Percentiles rank a stretch among this genome's conserved stretches.
These are phyloP conservation scores for Tetrao urogallus DNA, from an alignment of 2,113 vertebrate species.

Conservation along the genomic window DNA sequence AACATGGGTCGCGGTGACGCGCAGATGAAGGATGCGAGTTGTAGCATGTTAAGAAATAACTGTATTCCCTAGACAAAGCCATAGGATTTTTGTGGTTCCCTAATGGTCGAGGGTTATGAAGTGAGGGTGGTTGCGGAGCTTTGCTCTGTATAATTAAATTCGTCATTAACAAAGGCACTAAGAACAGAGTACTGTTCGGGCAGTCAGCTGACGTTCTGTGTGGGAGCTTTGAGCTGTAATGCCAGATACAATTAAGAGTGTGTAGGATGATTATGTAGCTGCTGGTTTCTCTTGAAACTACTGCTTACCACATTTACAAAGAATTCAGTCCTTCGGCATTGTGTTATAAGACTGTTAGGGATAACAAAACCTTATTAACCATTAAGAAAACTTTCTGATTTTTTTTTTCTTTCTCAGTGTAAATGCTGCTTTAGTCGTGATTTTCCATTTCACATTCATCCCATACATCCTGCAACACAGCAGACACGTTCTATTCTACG, in stretches of 20 bases:
- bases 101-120: background rate
- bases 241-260: conserved; percentile 73
- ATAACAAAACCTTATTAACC: conserved; percentile 63
- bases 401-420: background rate
- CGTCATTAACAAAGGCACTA: conserved; percentile 57
- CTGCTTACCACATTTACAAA: conserved; percentile 50
- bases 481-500: background rate
- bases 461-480: background rate
- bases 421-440: background rate
- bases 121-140: background rate
- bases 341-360: conserved; percentile 22
- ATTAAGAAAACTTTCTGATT: conserved; percentile 9
- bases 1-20: background rate
- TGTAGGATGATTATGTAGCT: conserved; percentile 77
- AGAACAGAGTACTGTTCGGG: conserved; percentile 52
- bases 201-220: conserved; percentile 62
- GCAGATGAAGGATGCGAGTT: background rate
- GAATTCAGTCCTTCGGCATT: conserved; percentile 68
- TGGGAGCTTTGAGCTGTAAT: conserved; percentile 68
- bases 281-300: conserved; percentile 59
- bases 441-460: background rate
- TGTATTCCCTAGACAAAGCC: background rate
- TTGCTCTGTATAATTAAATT: conserved; percentile 48
- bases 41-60: background rate
- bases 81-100: background rate